Evolutionary conservation across 2,113 vertebrate genomes (phyloP).

Genomic region (Eira barbara): DNA sequence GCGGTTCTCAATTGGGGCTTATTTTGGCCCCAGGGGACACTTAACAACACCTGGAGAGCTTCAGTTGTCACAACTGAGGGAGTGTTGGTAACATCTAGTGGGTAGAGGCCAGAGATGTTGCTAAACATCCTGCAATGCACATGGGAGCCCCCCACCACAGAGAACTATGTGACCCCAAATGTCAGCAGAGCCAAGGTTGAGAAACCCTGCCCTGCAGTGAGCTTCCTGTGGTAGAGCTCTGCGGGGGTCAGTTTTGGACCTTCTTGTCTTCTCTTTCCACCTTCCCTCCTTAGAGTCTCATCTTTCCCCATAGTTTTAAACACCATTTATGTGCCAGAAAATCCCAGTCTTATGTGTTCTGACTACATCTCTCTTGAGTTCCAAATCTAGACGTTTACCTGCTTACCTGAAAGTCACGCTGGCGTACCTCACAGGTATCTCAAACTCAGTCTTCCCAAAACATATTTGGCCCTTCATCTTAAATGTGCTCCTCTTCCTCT

Average conservation of each 20-base stretch:
- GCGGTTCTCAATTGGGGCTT: not conserved
- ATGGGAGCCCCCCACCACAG: not conserved
- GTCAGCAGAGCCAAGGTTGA: not conserved
- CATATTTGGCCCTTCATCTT: not conserved
- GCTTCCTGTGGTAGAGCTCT: too few relatives aligned
- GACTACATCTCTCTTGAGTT: not conserved
- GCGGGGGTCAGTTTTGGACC: not conserved
- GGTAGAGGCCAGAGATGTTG: not conserved
- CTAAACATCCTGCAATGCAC: not conserved
- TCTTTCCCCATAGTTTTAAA: not conserved
- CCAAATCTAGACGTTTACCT: not conserved
- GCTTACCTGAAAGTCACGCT: not conserved
- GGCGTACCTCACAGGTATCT: not conserved
- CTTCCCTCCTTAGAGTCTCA: not conserved
- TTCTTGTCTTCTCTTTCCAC: not conserved
- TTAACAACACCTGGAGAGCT: not conserved
- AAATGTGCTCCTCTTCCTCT: fast-evolving
- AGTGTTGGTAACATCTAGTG: not conserved
- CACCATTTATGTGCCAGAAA: not conserved
- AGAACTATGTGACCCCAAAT: not conserved
- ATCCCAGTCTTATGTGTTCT: not conserved
- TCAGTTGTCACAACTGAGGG: not conserved
- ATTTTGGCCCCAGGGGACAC: not conserved
- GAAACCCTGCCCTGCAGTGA: not conserved
- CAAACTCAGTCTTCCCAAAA: not conserved